These are phyloP conservation scores for Lamprologus ornatipinnis DNA, from an alignment of 2,113 vertebrate genomes.

Conservation along the genomic window DNA sequence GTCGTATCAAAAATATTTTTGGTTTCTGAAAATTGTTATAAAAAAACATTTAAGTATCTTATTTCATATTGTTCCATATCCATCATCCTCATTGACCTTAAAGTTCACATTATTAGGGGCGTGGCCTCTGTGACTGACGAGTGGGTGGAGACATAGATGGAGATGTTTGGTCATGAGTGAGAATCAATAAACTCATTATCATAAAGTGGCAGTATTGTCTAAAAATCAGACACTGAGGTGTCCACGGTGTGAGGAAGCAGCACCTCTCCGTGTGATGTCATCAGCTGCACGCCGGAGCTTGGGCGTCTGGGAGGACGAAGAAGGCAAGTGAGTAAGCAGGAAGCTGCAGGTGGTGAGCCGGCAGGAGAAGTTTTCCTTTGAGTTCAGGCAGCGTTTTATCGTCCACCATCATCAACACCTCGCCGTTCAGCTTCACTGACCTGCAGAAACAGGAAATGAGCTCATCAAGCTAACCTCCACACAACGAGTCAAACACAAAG, in stretches of 20 bases:
- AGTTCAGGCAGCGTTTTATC: constrained; percentile 78
- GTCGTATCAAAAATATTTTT: background rate
- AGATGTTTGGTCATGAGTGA: background rate
- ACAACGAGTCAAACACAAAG: background rate
- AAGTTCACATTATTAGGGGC: background rate
- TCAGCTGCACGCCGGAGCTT: constrained; percentile 68
- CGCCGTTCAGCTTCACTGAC: constrained; percentile 78
- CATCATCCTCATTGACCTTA: background rate
- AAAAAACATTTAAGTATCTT: background rate
- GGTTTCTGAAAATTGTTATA: background rate
- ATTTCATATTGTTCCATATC: background rate
- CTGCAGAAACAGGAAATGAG: constrained; percentile 30
- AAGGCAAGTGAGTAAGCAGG: constrained; percentile 84
- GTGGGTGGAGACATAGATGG: background rate
- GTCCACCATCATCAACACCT: constrained; percentile 80
- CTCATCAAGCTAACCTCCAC: background rate
- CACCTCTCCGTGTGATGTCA: background rate
- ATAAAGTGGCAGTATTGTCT: background rate
- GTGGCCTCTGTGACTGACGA: background rate
- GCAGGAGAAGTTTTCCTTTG: constrained; percentile 56
- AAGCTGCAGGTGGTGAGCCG: constrained; percentile 66
- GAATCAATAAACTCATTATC: background rate
- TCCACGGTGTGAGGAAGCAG: background rate
- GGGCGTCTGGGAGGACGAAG: constrained; percentile 79
- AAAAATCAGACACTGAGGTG: background rate